These are phyloP conservation scores for Dynastes tityus DNA, from an alignment of 2,888 invertebrate species.

Conservation along the genomic window DNA sequence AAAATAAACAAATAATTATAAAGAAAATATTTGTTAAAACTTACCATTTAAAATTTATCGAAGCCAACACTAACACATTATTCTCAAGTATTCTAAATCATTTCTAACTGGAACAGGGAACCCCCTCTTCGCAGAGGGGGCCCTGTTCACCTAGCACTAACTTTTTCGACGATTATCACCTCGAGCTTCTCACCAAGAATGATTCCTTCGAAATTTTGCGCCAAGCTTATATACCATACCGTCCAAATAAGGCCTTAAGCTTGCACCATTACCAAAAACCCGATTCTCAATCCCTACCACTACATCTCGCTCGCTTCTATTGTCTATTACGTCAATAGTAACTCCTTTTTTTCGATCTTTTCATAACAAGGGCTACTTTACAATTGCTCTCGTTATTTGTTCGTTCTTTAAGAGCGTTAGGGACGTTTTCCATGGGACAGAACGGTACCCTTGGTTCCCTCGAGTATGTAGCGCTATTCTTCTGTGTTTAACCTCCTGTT, in stretches of 20 bases:
- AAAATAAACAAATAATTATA: not conserved
- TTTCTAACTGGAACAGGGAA: not conserved
- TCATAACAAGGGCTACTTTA: not conserved
- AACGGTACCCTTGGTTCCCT: slow-evolving; percentile 21
- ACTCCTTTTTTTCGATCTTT: not conserved
- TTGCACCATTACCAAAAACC: not conserved
- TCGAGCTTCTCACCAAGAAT: slow-evolving; percentile 2
- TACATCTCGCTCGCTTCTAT: not conserved
- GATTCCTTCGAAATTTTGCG: not conserved
- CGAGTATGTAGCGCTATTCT: not conserved
- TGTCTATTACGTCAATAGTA: not conserved
- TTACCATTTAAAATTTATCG: slow-evolving; percentile 9
- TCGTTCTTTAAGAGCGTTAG: not conserved
- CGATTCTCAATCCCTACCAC: not conserved
- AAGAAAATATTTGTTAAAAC: not conserved
- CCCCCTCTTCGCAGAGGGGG: not conserved
- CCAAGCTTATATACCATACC: too few species aligned
- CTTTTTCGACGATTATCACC: not conserved
- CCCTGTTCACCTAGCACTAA: not conserved
- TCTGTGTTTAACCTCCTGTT: not conserved
- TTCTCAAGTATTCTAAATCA: not conserved
- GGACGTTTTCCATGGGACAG: slow-evolving; percentile 12
- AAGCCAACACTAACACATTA: not conserved
- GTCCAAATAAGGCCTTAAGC: not conserved
- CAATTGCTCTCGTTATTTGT: slow-evolving; percentile 13